Conservation (phyloP, 1,140 invertebrate species). For the Lepidurus couesii region DNA sequence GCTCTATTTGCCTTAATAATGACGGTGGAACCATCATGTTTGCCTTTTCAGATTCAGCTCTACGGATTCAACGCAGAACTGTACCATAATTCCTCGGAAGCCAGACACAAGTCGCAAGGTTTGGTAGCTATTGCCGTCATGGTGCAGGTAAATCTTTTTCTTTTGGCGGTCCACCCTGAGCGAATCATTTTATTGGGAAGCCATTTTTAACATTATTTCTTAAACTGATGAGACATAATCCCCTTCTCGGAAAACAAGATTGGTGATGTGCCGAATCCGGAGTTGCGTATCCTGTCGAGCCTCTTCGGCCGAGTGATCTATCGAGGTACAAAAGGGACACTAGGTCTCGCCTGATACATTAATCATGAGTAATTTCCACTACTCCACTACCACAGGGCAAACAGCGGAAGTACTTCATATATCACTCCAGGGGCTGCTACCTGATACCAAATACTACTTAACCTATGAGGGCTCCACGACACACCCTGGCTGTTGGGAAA, state of each 20-base stretch:
- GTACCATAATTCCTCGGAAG: conserved; percentile 85
- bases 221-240: too few relatives aligned
- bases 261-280: conserved; percentile 76
- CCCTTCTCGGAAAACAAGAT: conserved; percentile 50
- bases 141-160: conserved; percentile 61
- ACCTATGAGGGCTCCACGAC: conserved; percentile 95
- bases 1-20: background rate
- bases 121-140: conserved; percentile 81
- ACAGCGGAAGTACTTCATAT: conserved; percentile 72
- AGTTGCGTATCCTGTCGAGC: conserved; percentile 76
- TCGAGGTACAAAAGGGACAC: conserved; percentile 57
- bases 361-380: conserved; percentile 1
- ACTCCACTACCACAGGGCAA: conserved; percentile 54
- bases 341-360: conserved; percentile 20
- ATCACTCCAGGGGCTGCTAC: conserved; percentile 74
- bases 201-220: too few relatives aligned
- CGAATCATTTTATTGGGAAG: too few relatives aligned
- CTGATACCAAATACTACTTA: conserved; percentile 91
- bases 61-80: conserved; percentile 90
- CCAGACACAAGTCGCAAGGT: conserved; percentile 78
- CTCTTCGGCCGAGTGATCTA: conserved; percentile 80
- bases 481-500: conserved; percentile 86
- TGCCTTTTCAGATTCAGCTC: conserved; percentile 71
- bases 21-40: background rate
- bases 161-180: background rate